Percentiles rank a stretch among this genome's conserved stretches.
Evolutionary conservation across 2,113 vertebrate genomes (phyloP).

Genomic region (Vidua chalybeata): DNA sequence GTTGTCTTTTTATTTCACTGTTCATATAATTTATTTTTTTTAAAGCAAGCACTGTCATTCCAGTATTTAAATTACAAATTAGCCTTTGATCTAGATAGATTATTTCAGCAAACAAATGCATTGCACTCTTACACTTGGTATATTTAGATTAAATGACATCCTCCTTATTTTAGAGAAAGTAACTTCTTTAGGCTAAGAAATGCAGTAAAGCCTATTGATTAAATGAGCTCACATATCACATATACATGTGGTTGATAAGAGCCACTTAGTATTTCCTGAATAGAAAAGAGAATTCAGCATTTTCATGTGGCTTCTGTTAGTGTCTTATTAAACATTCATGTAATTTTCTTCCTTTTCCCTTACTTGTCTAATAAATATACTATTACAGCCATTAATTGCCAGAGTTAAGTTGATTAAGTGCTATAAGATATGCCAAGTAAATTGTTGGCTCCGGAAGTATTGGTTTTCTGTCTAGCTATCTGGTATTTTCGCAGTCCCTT

Average conservation of each 20-base stretch:
- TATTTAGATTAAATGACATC: neutral
- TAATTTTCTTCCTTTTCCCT: constrained; percentile 18
- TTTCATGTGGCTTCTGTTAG: constrained; percentile 18
- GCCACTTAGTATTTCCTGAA: constrained; percentile 16
- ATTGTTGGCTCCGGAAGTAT: constrained; percentile 25
- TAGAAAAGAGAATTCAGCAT: constrained; percentile 14
- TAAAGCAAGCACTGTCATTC: neutral
- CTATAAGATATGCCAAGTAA: constrained; percentile 7
- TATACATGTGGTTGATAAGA: neutral
- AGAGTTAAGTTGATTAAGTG: constrained; percentile 54
- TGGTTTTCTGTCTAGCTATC: constrained; percentile 53
- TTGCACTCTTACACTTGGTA: neutral
- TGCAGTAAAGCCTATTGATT: constrained; percentile 33
- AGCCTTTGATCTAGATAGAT: neutral
- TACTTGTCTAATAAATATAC: constrained; percentile 56
- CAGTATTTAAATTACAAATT: neutral
- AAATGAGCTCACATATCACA: constrained; percentile 8
- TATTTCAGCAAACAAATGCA: neutral
- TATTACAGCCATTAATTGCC: constrained; percentile 38
- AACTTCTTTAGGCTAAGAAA: neutral
- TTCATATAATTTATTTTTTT: neutral
- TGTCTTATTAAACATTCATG: constrained; percentile 61
- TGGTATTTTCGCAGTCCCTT: constrained; percentile 9
- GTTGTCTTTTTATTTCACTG: neutral
- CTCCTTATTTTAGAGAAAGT: neutral